Conservation (phyloP, 2,888 invertebrate genomes). For the Hipparchia sbordonii region DNA sequence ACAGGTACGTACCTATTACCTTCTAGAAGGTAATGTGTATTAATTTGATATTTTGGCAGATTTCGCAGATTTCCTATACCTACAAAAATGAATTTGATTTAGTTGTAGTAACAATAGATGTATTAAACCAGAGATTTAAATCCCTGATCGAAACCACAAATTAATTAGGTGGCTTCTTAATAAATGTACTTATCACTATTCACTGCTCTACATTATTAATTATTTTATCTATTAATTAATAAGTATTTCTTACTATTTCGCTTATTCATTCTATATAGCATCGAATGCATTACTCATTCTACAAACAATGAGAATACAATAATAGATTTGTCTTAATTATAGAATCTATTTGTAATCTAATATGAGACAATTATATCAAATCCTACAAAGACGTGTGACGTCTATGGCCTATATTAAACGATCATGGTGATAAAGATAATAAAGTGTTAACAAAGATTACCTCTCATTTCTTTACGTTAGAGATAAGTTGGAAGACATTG, state of each 20-base stretch:
- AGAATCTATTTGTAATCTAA: slow-evolving; percentile 2
- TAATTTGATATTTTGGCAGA: too few relatives aligned
- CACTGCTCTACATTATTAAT: too few relatives aligned
- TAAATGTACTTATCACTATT: too few relatives aligned
- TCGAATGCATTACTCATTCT: not conserved
- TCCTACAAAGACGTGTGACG: not conserved
- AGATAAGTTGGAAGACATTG: slow-evolving; percentile 44
- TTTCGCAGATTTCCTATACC: too few relatives aligned
- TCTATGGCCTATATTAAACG: slow-evolving; percentile 2
- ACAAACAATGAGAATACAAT: not conserved
- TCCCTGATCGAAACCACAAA: too few relatives aligned
- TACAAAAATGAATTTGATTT: not conserved
- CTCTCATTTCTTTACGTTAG: not conserved
- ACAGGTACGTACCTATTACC: slow-evolving; percentile 81
- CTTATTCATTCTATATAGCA: not conserved
- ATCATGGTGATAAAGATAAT: not conserved
- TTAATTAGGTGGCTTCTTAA: too few relatives aligned
- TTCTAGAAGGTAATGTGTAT: too few relatives aligned
- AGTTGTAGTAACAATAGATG: too few relatives aligned
- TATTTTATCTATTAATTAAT: too few relatives aligned
- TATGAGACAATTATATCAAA: slow-evolving; percentile 6
- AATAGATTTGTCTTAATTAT: not conserved
- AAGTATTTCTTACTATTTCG: not conserved
- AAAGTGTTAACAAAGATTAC: not conserved
- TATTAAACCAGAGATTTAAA: too few relatives aligned